Evolutionary conservation across 2,888 invertebrate genomes (phyloP).

Genomic region (Notocelia uddmanniana): DNA sequence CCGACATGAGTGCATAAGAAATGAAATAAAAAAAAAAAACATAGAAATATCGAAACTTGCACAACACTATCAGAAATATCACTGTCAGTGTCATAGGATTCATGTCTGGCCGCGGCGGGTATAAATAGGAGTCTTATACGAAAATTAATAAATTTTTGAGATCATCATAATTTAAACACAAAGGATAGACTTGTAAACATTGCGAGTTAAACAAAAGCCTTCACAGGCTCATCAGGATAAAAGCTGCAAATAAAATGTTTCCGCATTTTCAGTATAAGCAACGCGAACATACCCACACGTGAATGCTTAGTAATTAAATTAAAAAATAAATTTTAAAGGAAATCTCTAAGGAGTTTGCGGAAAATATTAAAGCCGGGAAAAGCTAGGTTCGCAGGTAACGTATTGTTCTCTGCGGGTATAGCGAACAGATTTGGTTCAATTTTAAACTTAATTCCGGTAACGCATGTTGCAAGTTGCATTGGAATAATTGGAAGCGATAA

Average conservation of each 20-base stretch:
- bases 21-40: no score
- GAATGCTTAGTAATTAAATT: slow-evolving; percentile 36
- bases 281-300: slow-evolving; percentile 32
- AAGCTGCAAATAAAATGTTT: slow-evolving; percentile 30
- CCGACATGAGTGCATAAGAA: no score
- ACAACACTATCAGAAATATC: no score
- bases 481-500: slow-evolving; percentile 30
- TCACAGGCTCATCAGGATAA: slow-evolving; percentile 23
- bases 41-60: no score
- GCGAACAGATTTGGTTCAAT: slow-evolving; percentile 13
- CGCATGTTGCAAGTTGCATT: slow-evolving; percentile 8
- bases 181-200: background rate
- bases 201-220: slow-evolving; percentile 3
- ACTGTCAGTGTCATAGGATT: no score
- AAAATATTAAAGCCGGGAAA: slow-evolving; percentile 46
- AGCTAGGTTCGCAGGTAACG: slow-evolving; percentile 46
- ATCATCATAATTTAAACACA: background rate
- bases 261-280: slow-evolving; percentile 25
- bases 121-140: no score
- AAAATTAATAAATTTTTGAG: background rate
- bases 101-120: no score
- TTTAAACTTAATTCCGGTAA: slow-evolving; percentile 26
- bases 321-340: slow-evolving; percentile 42
- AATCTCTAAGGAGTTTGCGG: slow-evolving; percentile 45
- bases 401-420: slow-evolving; percentile 44